Base-by-base conservation (phyloP, 2,113 vertebrate species). In the Phocoena phocoena region DNA sequence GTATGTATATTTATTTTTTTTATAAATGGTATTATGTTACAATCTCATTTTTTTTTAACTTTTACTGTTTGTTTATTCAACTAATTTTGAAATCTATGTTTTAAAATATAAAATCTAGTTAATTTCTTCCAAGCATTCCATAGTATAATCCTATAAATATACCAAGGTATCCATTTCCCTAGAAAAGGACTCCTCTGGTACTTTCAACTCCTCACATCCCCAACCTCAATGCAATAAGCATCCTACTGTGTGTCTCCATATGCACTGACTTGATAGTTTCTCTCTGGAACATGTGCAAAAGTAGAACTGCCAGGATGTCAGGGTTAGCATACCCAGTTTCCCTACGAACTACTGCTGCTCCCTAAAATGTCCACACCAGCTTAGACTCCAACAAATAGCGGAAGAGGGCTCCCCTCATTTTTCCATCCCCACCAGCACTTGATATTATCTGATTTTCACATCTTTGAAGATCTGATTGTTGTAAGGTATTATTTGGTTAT, bases 41-140 rank as follows among this genome's bases (percentile, higher is more conserved):
- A 74, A 77, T 41, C 21, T 88, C 41, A 74, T 74, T 73, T 53
- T 73, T 81, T 83, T 88, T 44, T 25, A 80, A 94, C 26, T 44
- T 93, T 90, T 36, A 41, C 26, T 92, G 18, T 76, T 93, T n/a
- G 17, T 83, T 83, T 33, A 89, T 70, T 95, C 33, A 63, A n/a
- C 50, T 70, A 80, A 80, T 92, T 93, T 83, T 91, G 9, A 38
- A 23, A 77, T 87, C 17, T 6, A 81, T 70, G 11, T 90, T 76
- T 84, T 53, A 85, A 36, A 85, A 67, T 50, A 41, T 12, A 95
- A 88, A 97, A 95, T 58, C 47, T 68, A 93, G 17, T 50, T 85
- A 70, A 65, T 81, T 81, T 67, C 5, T 93, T 71, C 62, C 58
- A 3, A 82, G n/a, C 20, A 77, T 84, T 86, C 8, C 17, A 74